A percentile compares a stretch with the other conserved stretches of the same genome.
These are phyloP conservation scores for Acanthurus lineatus DNA, from an alignment of 2,797 vertebrate genomes.

Conservation along the genomic window DNA sequence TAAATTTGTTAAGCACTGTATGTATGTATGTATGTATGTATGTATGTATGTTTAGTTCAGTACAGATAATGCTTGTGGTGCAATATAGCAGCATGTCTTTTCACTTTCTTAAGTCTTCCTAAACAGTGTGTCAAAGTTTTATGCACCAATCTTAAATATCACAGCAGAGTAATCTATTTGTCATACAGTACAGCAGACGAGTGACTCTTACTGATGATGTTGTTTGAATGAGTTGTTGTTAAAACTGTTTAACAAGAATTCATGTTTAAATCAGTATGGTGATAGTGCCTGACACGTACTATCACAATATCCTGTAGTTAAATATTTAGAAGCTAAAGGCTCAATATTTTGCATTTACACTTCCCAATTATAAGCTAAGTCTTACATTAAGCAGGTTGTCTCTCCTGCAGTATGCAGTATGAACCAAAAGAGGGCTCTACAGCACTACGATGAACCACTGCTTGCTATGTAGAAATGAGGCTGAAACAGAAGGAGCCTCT, in stretches of 20 bases:
- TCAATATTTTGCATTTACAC: constrained; percentile 11
- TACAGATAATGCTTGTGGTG: constrained; percentile 33
- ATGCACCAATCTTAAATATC: constrained; percentile 28
- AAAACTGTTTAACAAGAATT: constrained; percentile 6
- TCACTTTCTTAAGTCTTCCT: constrained; percentile 24
- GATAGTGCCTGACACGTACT: constrained; percentile 4
- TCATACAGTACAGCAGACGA: constrained; percentile 16
- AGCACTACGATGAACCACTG: constrained; percentile 39
- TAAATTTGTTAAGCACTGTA: too few relatives aligned
- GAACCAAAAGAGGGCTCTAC: constrained; percentile 67
- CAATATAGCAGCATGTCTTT: constrained; percentile 55
- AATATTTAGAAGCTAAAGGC: constrained; percentile 23
- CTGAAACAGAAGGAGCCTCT: constrained; percentile 27
- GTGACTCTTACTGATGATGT: constrained; percentile 6
- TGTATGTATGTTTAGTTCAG: constrained; percentile 15
- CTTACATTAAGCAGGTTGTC: constrained; percentile 8
- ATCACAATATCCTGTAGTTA: constrained; percentile 15
- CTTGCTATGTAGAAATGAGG: constrained; percentile 47
- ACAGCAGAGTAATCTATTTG: constrained; percentile 21
- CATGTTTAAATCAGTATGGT: background rate
- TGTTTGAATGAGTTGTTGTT: background rate
- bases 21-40: too few relatives aligned
- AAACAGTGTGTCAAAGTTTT: constrained; percentile 19
- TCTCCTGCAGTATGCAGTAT: constrained; percentile 46
- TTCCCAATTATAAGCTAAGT: constrained; percentile 29